Percentiles rank a stretch among this genome's conserved stretches.
Evolutionary conservation across 2,113 vertebrate genomes (phyloP).

Genomic region (Carettochelys insculpta): DNA sequence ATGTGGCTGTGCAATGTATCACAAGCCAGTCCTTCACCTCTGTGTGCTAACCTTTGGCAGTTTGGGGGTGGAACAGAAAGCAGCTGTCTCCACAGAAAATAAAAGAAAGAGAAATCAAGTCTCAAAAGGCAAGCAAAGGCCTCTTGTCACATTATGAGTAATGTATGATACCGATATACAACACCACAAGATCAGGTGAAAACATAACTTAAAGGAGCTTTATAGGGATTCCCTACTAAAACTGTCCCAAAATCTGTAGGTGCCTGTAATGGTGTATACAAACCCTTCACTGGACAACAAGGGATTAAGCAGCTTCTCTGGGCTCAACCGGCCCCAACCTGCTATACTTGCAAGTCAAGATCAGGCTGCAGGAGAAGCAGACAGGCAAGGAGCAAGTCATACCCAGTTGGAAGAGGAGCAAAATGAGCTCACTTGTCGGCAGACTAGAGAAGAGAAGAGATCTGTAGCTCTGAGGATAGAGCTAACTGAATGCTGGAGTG

Average conservation of each 20-base stretch:
- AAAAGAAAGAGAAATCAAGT: background rate
- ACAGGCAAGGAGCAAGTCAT: too few relatives aligned
- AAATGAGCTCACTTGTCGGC: too few relatives aligned
- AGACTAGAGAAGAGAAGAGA: too few relatives aligned
- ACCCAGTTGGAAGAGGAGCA: too few relatives aligned
- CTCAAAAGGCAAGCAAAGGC: background rate
- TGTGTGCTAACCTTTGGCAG: too few relatives aligned
- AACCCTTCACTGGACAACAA: background rate
- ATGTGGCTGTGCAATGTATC: background rate
- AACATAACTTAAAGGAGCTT: background rate
- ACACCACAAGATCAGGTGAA: background rate
- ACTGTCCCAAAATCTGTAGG: fast-evolving
- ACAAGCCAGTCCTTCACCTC: background rate
- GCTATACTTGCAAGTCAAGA: too few relatives aligned
- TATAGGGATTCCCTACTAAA: background rate
- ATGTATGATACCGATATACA: background rate
- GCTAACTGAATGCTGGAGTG: too few relatives aligned
- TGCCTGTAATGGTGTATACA: background rate
- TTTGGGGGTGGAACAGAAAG: background rate
- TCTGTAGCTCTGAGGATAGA: too few relatives aligned
- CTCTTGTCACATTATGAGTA: background rate
- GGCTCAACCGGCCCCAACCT: too few relatives aligned
- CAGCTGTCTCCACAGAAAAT: background rate
- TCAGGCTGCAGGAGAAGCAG: too few relatives aligned
- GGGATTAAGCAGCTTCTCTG: too few relatives aligned